phyloP scores from a whole-genome alignment of 64 coral and sea anemone genomes.

The Acropora yongei region DNA sequence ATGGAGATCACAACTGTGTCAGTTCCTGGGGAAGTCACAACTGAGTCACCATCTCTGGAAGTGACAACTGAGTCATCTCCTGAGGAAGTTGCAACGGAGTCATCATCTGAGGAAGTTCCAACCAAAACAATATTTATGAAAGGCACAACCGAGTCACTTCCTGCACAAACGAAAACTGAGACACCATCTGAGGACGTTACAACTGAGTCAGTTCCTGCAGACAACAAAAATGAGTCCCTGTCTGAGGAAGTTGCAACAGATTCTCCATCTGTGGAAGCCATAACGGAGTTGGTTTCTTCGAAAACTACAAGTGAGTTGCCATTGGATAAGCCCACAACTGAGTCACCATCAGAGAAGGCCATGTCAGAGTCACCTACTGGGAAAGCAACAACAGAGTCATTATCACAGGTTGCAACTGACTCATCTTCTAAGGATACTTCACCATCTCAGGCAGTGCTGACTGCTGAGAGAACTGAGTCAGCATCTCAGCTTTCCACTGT shows the following conservation, averaged over 20 bases:
- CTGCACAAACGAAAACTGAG: neutral
- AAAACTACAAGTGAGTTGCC: neutral
- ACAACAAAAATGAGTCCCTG: neutral
- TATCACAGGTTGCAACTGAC: neutral
- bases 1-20: neutral
- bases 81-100: neutral
- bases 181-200: neutral
- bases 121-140: too few relatives aligned
- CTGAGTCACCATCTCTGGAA: neutral
- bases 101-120: neutral
- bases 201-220: neutral
- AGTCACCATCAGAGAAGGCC: neutral
- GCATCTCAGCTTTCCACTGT: too few relatives aligned
- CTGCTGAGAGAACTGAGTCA: too few relatives aligned
- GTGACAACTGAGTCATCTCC: neutral
- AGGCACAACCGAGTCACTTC: neutral
- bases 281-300: neutral
- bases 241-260: neutral
- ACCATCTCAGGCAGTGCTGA: neutral
- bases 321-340: neutral
- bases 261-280: neutral
- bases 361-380: neutral
- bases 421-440: neutral
- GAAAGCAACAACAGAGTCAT: neutral
- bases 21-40: neutral